Evolutionary conservation across 2,888 invertebrate species (phyloP).

Genomic region (Mycalesis mineus): DNA sequence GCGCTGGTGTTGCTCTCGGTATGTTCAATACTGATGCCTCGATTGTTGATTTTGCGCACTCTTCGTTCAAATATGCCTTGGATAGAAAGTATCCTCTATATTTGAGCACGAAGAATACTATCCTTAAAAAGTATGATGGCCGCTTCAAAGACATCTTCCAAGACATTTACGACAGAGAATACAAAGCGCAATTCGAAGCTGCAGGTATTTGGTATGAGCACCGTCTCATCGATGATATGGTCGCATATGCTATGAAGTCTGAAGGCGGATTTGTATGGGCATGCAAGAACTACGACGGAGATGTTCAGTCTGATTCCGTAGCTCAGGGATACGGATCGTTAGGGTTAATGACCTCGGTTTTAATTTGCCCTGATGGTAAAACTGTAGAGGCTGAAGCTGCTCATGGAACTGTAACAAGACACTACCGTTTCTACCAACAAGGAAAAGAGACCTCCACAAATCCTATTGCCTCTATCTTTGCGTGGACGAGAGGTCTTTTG

Average conservation of each 20-base stretch:
- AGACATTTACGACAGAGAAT: conserved; percentile 93
- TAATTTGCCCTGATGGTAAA: conserved; percentile 97
- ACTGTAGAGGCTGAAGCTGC: conserved; percentile 99
- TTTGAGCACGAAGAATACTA: conserved; percentile 97
- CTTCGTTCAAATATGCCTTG: conserved; percentile 94
- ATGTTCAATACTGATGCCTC: conserved; percentile 98
- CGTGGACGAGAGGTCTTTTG: conserved; percentile 96
- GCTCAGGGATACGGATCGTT: conserved; percentile 98
- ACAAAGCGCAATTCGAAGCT: conserved; percentile 90
- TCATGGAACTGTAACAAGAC: conserved; percentile 97
- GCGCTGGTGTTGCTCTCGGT: conserved; percentile 93
- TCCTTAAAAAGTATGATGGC: conserved; percentile 97
- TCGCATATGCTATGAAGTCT: conserved; percentile 97
- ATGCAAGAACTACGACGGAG: conserved; percentile 99
- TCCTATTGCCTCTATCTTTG: conserved; percentile 99
- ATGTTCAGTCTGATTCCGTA: conserved; percentile 98
- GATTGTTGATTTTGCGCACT: conserved; percentile 95
- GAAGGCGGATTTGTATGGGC: conserved; percentile 99
- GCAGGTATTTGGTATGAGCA: conserved; percentile 98
- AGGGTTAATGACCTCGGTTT: conserved; percentile 98
- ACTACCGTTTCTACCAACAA: conserved; percentile 92
- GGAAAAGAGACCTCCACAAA: conserved; percentile 99
- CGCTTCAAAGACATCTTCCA: conserved; percentile 98
- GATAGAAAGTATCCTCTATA: conserved; percentile 92
- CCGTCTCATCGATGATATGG: conserved; percentile 99